These are phyloP conservation scores for Imbricaverruca yamaguchii DNA, from an alignment of 2,888 invertebrate genomes.

Conservation along the genomic window DNA sequence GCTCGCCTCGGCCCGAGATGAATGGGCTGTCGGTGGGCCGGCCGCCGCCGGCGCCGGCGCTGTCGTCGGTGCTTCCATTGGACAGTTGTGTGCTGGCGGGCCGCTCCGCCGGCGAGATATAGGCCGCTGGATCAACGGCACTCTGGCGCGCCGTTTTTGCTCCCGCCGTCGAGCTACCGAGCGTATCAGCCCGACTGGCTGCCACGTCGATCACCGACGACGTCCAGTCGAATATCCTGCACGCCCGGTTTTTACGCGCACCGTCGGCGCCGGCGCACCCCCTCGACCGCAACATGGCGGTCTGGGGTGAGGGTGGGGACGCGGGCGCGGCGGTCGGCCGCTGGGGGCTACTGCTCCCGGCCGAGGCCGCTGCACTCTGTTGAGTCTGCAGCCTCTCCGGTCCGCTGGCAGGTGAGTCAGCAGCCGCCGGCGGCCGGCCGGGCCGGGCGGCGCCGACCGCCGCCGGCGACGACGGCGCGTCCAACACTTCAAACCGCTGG, in stretches of 20 bases:
- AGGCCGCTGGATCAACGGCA: neutral
- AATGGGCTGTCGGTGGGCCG: too few species aligned
- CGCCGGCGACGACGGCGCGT: neutral
- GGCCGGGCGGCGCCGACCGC: neutral
- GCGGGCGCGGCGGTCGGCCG: neutral
- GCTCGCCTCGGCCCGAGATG: too few species aligned
- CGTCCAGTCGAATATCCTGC: neutral
- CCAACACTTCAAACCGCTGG: neutral
- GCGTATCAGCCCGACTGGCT: neutral
- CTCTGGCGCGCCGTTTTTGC: too few species aligned
- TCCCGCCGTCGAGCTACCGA: too few species aligned
- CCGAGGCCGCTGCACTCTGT: neutral
- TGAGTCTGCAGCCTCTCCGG: neutral
- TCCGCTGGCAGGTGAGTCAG: neutral
- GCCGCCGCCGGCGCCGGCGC: too few species aligned
- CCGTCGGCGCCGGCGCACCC: neutral
- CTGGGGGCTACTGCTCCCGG: neutral
- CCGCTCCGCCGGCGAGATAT: neutral
- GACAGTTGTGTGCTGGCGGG: neutral
- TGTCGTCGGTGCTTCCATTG: neutral
- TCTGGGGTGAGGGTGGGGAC: neutral
- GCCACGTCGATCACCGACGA: neutral
- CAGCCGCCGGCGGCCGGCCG: neutral
- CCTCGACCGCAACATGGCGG: neutral
- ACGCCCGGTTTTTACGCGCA: neutral